phyloP scores from a whole-genome alignment of 30 jellyfish, hydroid and myxozoan species.

The Hydra vulgaris region DNA sequence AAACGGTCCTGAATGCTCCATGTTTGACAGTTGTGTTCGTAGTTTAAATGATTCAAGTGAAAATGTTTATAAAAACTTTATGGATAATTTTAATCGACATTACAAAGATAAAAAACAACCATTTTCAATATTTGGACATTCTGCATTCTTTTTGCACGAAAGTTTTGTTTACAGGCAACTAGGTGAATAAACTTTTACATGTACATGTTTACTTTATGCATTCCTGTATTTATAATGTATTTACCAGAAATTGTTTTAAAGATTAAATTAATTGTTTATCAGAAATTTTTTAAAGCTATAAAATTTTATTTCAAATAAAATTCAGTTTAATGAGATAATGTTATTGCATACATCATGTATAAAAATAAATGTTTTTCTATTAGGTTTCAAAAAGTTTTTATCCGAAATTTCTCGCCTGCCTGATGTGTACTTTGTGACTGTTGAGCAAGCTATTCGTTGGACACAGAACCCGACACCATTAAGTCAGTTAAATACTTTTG shows the following conservation, averaged over 20 bases:
- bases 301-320: no score
- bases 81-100: slow-evolving; percentile 41
- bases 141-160: slow-evolving; percentile 24
- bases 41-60: not conserved
- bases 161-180: not conserved
- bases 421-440: slow-evolving; percentile 9
- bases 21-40: slow-evolving; percentile 48
- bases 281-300: no score
- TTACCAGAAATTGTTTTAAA: no score
- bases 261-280: no score
- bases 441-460: slow-evolving; percentile 15
- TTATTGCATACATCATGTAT: no score
- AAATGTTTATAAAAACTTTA: slow-evolving; percentile 24
- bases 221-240: no score
- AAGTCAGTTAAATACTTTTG: not conserved
- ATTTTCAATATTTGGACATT: slow-evolving; percentile 50
- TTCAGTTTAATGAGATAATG: no score
- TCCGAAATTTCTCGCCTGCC: slow-evolving; percentile 4
- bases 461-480: slow-evolving; percentile 17
- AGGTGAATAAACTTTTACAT: no score
- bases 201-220: no score
- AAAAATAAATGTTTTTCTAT: no score
- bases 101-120: slow-evolving; percentile 49
- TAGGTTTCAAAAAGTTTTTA: not conserved
- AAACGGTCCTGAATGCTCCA: slow-evolving; percentile 18